Base-by-base conservation (phyloP, 1,140 invertebrate species). In the Procambarus clarkii region DNA sequence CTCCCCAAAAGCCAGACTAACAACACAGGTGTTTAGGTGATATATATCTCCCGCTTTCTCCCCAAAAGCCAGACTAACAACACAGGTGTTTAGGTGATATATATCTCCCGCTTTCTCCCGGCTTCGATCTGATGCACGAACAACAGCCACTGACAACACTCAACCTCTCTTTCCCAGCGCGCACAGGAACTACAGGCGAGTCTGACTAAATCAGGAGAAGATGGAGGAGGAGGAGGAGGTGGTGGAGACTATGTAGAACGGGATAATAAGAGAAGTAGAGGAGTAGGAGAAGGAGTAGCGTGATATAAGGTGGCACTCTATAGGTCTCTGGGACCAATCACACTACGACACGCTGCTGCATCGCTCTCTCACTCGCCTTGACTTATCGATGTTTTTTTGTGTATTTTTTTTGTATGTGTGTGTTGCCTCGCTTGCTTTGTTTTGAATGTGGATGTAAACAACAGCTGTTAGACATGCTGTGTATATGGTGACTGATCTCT, bases 151-250 rank as follows among this genome's bases (percentile, higher is more conserved):
- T 91, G 89, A 91, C 89, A 91, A 77, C 76, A 91, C 80, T 84
- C 82, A 77, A 85, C 71, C 83, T 91, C 80, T 91, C 89, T 91
- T 91, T 85, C 89, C 82, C 89, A 91, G 89, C 89, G 89, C 48
- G 89, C 89, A 85, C 89, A 91, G 82, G 89, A 91, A 24, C 74
- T 69, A 85, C 89, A 91, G 89, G 89, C 89, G 89, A 91, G 89
- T 91, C 85, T 85, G 64, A 81, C 64, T 78, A 64, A 81, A 60
- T 34, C 46, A 45, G 58, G 24, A 58, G 60, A 24, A 89, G 80
- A 24, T 83, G 60, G 48, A 84, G 54, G 79, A 77, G 15, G 13
- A 76, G 45, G 69, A 86, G 13, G 50, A 50, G 21, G 80, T 3
- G 3, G 46, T 58, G 76, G 50, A 60, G 74, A 44, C 60, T 7